Evolutionary conservation across 2,888 invertebrate genomes (phyloP).

Genomic region (Augiades crinisus): DNA sequence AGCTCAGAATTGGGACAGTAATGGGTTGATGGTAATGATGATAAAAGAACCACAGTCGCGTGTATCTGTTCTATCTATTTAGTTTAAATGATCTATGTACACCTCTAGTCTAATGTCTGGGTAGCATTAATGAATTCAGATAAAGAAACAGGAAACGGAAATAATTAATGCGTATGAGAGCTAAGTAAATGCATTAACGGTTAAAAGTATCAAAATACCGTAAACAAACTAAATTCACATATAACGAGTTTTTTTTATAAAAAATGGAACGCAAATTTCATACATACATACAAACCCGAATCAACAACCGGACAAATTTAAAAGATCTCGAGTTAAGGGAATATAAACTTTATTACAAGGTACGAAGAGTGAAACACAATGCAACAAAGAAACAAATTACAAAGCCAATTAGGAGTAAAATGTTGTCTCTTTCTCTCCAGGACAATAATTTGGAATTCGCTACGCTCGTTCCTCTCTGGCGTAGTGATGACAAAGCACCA

Average conservation of each 20-base stretch:
- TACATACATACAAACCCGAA: slow-evolving; percentile 7
- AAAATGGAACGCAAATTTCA: not conserved
- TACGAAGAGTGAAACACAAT: not conserved
- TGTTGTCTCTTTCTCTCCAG: slow-evolving; percentile 18
- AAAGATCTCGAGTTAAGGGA: not conserved
- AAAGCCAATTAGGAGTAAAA: slow-evolving; percentile 14
- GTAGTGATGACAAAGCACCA: slow-evolving; percentile 20
- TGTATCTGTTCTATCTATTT: too few relatives aligned
- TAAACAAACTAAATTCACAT: slow-evolving; percentile 2
- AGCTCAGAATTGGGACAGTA: too few relatives aligned
- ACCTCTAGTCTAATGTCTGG: too few relatives aligned
- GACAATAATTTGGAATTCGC: slow-evolving; percentile 18
- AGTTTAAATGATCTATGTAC: too few relatives aligned
- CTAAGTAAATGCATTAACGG: not conserved
- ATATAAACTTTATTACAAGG: not conserved
- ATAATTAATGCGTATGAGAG: not conserved
- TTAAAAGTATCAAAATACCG: not conserved
- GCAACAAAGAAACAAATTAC: slow-evolving; percentile 6
- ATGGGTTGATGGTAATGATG: too few relatives aligned
- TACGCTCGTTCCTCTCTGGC: slow-evolving; percentile 15
- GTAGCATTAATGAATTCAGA: too few relatives aligned
- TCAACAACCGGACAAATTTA: not conserved
- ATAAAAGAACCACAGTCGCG: too few relatives aligned
- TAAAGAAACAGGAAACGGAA: not conserved
- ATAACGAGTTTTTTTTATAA: slow-evolving; percentile 7